Evolutionary conservation across 2,113 vertebrate genomes (phyloP), one percentile per base, ranked within the genome.

Genomic region (Genyomyrus donnyi): DNA sequence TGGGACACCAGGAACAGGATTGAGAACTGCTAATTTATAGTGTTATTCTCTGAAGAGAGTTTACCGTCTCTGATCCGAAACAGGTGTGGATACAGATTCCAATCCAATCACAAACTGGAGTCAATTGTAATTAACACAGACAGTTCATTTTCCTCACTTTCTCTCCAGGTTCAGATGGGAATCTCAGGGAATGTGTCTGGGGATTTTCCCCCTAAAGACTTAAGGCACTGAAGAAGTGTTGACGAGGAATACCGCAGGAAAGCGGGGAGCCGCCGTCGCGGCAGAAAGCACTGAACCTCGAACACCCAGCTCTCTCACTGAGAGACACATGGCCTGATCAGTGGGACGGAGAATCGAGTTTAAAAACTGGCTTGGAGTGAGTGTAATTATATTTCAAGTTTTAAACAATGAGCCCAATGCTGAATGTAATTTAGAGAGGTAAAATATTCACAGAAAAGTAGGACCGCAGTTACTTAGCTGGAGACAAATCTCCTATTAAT

Each of bases 331-430:
- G 74, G 89, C 10, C 21, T 53, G 50, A 87, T 53, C 50, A 53
- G 50, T 56, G 50, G 24, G 27, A 87, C 35, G 19, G 21, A 48
- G 45, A 48, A 85, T n/a, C 13, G 24, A 13, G 85, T 87, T 27
- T 87, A 39, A 87, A 53, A 58, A 87, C 27, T 89, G 35, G 62
- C 85, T 89, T 39, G 24, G 27, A 83, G 77, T 83, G 77, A 90
- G 48, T 66, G 62, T 90, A 89, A 91, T 88, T 86, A 87, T 89
- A 53, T 77, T 85, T 87, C 49, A 90, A 87, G 89, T 85, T 52
- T 58, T 90, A 70, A 88, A 90, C 66, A 46, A 74, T 42, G 56
- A 39, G 31, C 48, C 53, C 31, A n/a, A 66, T 85, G 80, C 27
- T 62, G 56, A 19, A 62, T 42, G 39, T 39, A 42, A 88, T 62